These are phyloP conservation scores for Hycleus phaleratus DNA, from an alignment of 1,140 invertebrate species.

Conservation along the genomic window DNA sequence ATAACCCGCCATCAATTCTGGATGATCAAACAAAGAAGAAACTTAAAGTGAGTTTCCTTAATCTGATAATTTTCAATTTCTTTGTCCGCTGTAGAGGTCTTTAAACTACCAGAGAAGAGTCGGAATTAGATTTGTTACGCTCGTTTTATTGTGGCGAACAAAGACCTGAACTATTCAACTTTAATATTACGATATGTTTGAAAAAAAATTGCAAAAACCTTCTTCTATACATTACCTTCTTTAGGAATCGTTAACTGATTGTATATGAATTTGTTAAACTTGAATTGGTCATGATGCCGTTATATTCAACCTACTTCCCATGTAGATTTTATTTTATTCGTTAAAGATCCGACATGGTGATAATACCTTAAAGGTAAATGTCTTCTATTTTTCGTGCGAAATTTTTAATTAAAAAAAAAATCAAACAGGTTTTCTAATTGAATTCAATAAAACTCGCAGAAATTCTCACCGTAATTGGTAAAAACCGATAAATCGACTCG, in stretches of 20 bases:
- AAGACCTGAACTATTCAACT: neutral
- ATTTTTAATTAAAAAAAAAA: no score
- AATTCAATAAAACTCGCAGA: no score
- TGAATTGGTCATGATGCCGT: neutral
- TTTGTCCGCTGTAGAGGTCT: neutral
- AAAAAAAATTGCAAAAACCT: no score
- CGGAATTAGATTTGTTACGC: neutral
- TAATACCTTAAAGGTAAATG: neutral
- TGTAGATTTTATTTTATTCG: no score
- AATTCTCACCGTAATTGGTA: no score
- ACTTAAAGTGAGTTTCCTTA: conserved; percentile 26
- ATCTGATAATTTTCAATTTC: neutral
- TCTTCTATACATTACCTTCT: no score
- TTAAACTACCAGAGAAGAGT: no score
- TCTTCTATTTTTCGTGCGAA: neutral
- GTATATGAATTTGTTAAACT: no score
- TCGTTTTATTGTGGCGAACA: conserved; percentile 2
- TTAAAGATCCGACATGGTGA: no score
- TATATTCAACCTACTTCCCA: conserved; percentile 4
- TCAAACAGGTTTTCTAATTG: no score
- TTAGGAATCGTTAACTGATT: no score
- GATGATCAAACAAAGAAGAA: conserved; percentile 21
- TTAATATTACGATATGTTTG: neutral
- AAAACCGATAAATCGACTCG: no score
- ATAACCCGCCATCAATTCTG: conserved; percentile 4